Percentiles rank a stretch among this genome's conserved stretches.
Evolutionary conservation across 2,113 vertebrate species (phyloP).

Genomic region (Chitala chitala): DNA sequence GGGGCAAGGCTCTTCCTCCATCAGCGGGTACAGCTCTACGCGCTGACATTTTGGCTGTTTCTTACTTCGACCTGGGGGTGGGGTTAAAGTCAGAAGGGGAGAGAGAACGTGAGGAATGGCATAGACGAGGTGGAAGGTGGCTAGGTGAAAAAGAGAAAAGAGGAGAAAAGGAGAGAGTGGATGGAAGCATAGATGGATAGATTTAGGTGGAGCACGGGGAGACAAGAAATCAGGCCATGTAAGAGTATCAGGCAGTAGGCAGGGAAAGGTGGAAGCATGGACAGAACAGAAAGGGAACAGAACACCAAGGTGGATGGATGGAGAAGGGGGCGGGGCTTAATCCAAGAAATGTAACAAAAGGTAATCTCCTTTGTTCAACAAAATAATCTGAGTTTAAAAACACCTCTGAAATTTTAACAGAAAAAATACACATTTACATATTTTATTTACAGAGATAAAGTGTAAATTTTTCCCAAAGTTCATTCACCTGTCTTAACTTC

Average conservation of each 20-base stretch:
- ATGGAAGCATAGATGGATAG: background rate
- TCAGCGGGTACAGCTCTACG: conserved; percentile 60
- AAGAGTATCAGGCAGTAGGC: no score
- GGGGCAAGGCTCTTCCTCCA: conserved; percentile 64
- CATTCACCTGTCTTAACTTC: background rate
- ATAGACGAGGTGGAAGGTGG: background rate
- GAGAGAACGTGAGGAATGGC: background rate
- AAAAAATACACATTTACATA: background rate
- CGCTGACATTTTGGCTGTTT: conserved; percentile 76
- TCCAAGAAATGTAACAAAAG: no score
- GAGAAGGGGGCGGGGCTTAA: no score
- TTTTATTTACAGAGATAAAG: background rate
- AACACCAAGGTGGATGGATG: no score
- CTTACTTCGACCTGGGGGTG: conserved; percentile 68
- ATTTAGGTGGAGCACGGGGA: no score
- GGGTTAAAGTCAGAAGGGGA: background rate
- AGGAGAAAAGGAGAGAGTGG: conserved; percentile 4
- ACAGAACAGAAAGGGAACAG: no score
- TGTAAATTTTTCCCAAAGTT: background rate
- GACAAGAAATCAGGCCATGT: no score
- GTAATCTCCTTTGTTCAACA: no score
- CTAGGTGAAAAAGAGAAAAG: conserved; percentile 16
- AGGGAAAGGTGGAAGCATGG: no score
- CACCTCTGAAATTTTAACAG: no score
- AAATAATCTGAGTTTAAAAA: no score